phyloP scores from a whole-genome alignment of 2,797 vertebrate species.

The Carapus acus region DNA sequence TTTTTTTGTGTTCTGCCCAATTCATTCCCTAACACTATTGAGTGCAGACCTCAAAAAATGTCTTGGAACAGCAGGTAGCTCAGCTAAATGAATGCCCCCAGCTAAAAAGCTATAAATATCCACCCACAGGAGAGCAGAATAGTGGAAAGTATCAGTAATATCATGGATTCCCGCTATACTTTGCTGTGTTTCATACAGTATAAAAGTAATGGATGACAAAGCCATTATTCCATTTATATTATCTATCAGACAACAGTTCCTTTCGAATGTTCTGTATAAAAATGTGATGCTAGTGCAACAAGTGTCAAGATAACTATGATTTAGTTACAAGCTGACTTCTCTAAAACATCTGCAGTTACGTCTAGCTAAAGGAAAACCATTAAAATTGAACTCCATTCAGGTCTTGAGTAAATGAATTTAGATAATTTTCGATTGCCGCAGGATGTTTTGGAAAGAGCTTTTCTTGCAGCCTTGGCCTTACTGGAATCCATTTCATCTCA shows the following conservation, averaged over 20 bases:
- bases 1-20: slow-evolving; percentile 33
- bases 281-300: too few relatives aligned
- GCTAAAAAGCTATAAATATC: slow-evolving; percentile 7
- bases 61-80: slow-evolving; percentile 6
- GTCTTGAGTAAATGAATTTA: slow-evolving; percentile 20
- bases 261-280: too few relatives aligned
- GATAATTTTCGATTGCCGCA: slow-evolving; percentile 24
- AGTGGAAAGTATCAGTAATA: background rate
- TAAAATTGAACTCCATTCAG: slow-evolving; percentile 5
- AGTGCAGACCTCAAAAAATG: slow-evolving; percentile 23
- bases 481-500: slow-evolving; percentile 72
- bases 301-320: too few relatives aligned
- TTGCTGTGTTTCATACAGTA: background rate
- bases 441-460: slow-evolving; percentile 45
- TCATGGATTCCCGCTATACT: background rate
- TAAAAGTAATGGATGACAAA: too few relatives aligned
- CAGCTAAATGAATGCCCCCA: slow-evolving; percentile 6
- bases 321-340: background rate
- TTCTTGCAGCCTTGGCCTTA: slow-evolving; percentile 56
- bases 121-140: background rate
- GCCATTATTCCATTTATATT: too few relatives aligned
- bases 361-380: background rate
- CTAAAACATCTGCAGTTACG: background rate
- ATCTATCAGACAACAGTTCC: too few relatives aligned
- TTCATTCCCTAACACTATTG: slow-evolving; percentile 9